Evolutionary conservation across 2,888 invertebrate genomes (phyloP).

Genomic region (Scaptomyza parva): DNA sequence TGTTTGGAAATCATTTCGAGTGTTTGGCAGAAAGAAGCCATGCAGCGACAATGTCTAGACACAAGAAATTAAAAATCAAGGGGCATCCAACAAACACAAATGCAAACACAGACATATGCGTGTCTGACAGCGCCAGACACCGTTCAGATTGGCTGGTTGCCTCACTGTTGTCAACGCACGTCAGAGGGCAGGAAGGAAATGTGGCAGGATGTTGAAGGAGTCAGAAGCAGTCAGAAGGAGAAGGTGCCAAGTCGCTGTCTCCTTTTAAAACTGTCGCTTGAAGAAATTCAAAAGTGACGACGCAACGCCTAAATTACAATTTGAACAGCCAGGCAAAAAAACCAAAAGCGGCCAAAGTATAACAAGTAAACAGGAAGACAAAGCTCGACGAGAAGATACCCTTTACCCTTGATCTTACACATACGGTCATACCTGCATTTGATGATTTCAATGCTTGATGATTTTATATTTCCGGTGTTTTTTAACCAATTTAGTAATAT

Average conservation of each 20-base stretch:
- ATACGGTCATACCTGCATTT: no score
- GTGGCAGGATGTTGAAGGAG: not conserved
- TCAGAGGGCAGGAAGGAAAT: slow-evolving; percentile 35
- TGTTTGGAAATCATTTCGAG: slow-evolving; percentile 37
- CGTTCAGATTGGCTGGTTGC: slow-evolving; percentile 19
- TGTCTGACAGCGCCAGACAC: slow-evolving; percentile 65
- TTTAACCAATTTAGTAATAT: no score
- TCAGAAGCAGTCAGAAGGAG: no score
- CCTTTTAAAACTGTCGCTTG: slow-evolving; percentile 62
- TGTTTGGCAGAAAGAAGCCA: slow-evolving; percentile 22
- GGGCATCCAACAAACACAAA: slow-evolving; percentile 17
- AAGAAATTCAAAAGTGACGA: slow-evolving; percentile 45
- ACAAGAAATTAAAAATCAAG: not conserved
- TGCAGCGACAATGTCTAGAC: slow-evolving; percentile 60
- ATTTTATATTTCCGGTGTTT: no score
- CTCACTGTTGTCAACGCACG: slow-evolving; percentile 43
- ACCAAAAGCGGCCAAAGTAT: no score
- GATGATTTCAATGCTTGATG: no score
- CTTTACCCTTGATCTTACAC: no score
- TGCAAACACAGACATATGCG: slow-evolving; percentile 32
- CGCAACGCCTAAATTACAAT: slow-evolving; percentile 56
- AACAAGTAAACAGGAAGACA: no score
- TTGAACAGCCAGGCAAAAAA: slow-evolving; percentile 44
- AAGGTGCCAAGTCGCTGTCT: slow-evolving; percentile 27
- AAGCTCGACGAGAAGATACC: no score